These are phyloP conservation scores for Collichthys lucidus DNA, from an alignment of 2,113 vertebrate species.

Conservation along the genomic window DNA sequence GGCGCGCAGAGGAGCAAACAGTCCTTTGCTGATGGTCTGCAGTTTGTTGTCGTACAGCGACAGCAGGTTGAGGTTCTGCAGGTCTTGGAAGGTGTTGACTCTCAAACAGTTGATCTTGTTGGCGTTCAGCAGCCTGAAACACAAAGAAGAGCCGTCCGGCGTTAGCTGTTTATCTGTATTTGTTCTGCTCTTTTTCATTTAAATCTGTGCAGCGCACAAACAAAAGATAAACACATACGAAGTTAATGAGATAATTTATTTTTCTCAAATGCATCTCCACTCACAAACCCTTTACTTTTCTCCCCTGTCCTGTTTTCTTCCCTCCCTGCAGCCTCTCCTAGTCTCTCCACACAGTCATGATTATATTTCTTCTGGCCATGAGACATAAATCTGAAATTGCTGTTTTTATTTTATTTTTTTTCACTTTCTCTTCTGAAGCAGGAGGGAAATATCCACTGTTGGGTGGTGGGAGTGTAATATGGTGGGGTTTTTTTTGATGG, in stretches of 20 bases:
- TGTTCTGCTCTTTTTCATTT: neutral
- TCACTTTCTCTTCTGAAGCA: constrained; percentile 37
- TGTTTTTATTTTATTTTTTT: constrained; percentile 40
- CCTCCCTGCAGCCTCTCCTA: neutral
- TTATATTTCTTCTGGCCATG: constrained; percentile 51
- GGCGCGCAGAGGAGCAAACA: constrained; percentile 93
- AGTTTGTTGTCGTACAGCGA: constrained; percentile 99
- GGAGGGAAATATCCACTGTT: constrained; percentile 29
- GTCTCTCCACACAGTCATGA: constrained; percentile 7
- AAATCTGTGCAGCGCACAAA: constrained; percentile 6
- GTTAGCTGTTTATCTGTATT: constrained; percentile 12
- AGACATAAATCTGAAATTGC: constrained; percentile 61
- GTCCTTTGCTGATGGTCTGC: constrained; percentile 97
- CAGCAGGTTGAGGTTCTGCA: constrained; percentile 97
- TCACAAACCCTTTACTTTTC: constrained; percentile 17
- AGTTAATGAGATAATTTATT: constrained; percentile 36
- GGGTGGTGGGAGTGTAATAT: constrained; percentile 52
- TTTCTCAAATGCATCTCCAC: neutral
- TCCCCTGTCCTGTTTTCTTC: neutral
- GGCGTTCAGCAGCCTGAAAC: constrained; percentile 94
- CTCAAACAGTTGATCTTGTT: constrained; percentile 99
- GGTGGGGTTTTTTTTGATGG: constrained; percentile 50
- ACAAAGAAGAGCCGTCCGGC: constrained; percentile 53
- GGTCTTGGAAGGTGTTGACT: constrained; percentile 98
- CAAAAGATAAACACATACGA: constrained; percentile 10